These are phyloP conservation scores for Xenopus laevis DNA, from an alignment of 2,113 vertebrate species.

Conservation along the genomic window DNA sequence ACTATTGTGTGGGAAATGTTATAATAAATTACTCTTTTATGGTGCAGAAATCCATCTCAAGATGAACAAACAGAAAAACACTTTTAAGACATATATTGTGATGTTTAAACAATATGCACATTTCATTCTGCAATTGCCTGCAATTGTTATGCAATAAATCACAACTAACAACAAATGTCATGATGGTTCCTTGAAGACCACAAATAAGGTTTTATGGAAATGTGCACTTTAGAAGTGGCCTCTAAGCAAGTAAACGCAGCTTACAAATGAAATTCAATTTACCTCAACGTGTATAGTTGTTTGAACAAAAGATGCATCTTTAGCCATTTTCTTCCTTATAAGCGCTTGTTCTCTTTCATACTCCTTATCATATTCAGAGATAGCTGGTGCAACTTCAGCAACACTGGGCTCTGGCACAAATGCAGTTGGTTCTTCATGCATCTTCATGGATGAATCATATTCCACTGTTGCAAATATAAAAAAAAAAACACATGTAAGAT, in stretches of 20 bases:
- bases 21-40: no score
- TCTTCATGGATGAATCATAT: constrained; percentile 84
- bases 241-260: no score
- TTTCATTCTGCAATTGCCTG: no score
- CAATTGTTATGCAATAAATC: no score
- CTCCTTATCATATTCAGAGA: constrained; percentile 81
- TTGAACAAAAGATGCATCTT: constrained; percentile 78
- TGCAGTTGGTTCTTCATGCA: constrained; percentile 76
- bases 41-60: no score
- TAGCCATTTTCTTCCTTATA: constrained; percentile 79
- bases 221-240: background rate
- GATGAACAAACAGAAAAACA: no score
- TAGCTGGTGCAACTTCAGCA: constrained; percentile 71
- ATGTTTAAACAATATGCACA: no score
- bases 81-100: no score
- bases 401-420: constrained; percentile 79
- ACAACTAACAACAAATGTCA: no score
- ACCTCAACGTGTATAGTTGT: constrained; percentile 87
- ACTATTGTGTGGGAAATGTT: no score
- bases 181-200: no score
- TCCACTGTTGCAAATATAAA: constrained; percentile 66
- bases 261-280: constrained; percentile 29
- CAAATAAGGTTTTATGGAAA: background rate
- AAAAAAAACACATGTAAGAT: no score
- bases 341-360: constrained; percentile 84